Evolutionary conservation across 2,888 invertebrate species (phyloP).

Genomic region (Lasioglossum vierecki): DNA sequence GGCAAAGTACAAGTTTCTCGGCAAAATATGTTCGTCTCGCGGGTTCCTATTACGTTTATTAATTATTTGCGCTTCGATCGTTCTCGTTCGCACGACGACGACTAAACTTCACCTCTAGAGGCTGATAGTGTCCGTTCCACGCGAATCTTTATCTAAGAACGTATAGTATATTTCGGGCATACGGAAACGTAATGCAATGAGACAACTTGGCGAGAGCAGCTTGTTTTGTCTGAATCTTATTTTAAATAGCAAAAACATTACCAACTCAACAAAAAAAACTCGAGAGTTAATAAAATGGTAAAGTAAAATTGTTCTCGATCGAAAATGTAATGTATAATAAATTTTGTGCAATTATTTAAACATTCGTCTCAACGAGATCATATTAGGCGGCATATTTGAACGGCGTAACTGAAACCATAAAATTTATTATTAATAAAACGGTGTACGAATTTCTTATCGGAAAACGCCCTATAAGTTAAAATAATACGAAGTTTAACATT

Average conservation of each 20-base stretch:
- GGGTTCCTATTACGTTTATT: constrained; percentile 55
- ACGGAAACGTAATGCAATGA: neutral
- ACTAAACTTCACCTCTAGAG: neutral
- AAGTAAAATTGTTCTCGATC: too few relatives aligned
- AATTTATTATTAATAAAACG: neutral
- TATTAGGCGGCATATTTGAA: too few relatives aligned
- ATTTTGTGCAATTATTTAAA: too few relatives aligned
- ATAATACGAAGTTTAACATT: too few relatives aligned
- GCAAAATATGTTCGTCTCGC: constrained; percentile 29
- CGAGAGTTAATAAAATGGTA: neutral
- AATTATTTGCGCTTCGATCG: constrained; percentile 59
- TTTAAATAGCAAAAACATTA: too few relatives aligned
- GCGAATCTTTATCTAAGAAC: neutral
- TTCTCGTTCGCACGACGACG: neutral
- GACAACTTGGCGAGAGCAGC: too few relatives aligned
- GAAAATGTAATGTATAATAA: too few relatives aligned
- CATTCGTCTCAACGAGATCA: too few relatives aligned
- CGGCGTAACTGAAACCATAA: too few relatives aligned
- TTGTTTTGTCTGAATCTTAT: too few relatives aligned
- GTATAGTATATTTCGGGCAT: neutral
- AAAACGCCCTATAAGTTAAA: neutral
- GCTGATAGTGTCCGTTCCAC: neutral
- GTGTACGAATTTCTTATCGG: neutral
- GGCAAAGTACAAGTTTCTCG: constrained; percentile 63
- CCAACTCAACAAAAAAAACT: neutral